Evolutionary conservation across 2,113 vertebrate species (phyloP).

Genomic region (Scartelaos histophorus): DNA sequence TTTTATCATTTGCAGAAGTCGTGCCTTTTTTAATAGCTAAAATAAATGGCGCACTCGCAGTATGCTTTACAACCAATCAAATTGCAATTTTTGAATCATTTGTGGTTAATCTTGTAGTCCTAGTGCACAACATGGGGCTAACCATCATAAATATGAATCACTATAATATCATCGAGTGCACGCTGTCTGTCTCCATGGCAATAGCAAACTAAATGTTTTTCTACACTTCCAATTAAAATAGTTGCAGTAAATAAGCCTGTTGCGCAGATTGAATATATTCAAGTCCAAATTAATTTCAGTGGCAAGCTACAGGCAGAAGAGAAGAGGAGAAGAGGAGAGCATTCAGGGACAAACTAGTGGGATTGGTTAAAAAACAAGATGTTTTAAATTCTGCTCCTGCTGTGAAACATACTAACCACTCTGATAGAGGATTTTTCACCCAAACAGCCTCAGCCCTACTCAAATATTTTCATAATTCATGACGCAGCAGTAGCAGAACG

Average conservation of each 20-base stretch:
- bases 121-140: neutral
- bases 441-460: constrained; percentile 36
- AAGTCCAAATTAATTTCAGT: neutral
- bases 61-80: neutral
- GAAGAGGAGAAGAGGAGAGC: constrained; percentile 15
- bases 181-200: constrained; percentile 2
- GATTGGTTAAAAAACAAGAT: constrained; percentile 17
- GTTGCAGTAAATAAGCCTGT: neutral
- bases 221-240: constrained; percentile 19
- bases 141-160: neutral
- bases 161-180: neutral
- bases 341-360: constrained; percentile 20
- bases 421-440: constrained; percentile 18
- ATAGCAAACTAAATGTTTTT: constrained; percentile 4
- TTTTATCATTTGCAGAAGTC: neutral
- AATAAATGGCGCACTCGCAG: neutral
- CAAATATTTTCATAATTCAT: constrained; percentile 58
- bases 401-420: constrained; percentile 17
- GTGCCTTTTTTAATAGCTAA: neutral
- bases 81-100: no score
- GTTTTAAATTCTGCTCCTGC: constrained; percentile 34
- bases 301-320: constrained; percentile 3
- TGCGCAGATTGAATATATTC: constrained; percentile 4
- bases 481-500: constrained; percentile 27
- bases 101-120: neutral